phyloP scores from a whole-genome alignment of 2,797 vertebrate species.

The Chiroxiphia lanceolata region DNA sequence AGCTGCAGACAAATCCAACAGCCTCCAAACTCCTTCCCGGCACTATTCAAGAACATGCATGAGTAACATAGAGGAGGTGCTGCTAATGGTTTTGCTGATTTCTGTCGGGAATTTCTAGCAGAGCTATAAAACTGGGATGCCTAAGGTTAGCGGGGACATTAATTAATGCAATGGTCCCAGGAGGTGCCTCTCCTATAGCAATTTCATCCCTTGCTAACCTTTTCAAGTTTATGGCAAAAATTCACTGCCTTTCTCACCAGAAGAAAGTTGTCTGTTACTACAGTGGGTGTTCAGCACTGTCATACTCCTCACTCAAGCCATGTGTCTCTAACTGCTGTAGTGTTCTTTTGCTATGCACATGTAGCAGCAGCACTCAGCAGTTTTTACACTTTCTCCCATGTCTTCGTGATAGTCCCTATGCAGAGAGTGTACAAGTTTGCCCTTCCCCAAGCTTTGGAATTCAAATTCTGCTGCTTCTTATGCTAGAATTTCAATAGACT shows the following conservation, averaged over 20 bases:
- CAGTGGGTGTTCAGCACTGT: neutral
- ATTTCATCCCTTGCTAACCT: neutral
- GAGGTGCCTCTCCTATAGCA: neutral
- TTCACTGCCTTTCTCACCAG: neutral
- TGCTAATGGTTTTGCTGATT: neutral
- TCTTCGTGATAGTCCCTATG: neutral
- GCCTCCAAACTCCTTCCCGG: neutral
- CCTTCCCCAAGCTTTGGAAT: neutral
- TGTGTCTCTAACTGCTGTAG: neutral
- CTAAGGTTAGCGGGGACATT: neutral
- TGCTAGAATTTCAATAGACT: neutral
- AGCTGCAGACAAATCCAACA: neutral
- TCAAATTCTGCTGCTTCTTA: neutral
- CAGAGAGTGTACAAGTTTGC: neutral
- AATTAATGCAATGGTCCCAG: neutral
- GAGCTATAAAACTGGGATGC: neutral
- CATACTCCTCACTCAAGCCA: accelerated
- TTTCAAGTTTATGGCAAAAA: neutral
- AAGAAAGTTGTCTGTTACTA: neutral
- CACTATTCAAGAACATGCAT: neutral
- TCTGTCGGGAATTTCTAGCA: neutral
- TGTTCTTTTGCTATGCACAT: neutral
- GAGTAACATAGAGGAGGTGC: neutral
- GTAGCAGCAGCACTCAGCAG: neutral
- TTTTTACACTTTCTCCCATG: neutral